These are phyloP conservation scores for Pelagia noctiluca DNA, from an alignment of 30 jellyfish, hydroid and myxozoan genomes.

Conservation along the genomic window DNA sequence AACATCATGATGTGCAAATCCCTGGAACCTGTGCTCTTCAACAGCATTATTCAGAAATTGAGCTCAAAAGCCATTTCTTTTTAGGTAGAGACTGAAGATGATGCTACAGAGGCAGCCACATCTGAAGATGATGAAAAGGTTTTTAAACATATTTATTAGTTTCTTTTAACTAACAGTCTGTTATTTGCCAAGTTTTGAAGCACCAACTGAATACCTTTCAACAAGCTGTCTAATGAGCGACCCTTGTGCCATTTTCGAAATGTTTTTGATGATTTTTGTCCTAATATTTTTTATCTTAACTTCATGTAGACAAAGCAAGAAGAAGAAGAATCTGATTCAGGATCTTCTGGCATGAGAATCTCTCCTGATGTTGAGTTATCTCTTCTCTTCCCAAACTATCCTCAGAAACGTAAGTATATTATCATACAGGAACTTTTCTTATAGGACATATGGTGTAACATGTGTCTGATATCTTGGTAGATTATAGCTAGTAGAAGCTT, in stretches of 20 bases:
- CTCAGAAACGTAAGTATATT: conserved; percentile 88
- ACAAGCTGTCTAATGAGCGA: too few species aligned
- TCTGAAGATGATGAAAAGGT: conserved; percentile 60
- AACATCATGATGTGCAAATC: background rate
- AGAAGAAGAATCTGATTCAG: conserved; percentile 79
- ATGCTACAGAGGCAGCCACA: conserved; percentile 54
- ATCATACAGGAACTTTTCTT: too few species aligned
- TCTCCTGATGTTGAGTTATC: conserved; percentile 84
- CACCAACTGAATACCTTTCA: too few species aligned
- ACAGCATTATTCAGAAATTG: background rate
- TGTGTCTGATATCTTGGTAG: too few species aligned
- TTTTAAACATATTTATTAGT: background rate
- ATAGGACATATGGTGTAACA: too few species aligned
- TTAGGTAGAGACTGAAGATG: conserved; percentile 89
- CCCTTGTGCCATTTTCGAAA: too few species aligned
- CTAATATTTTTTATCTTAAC: background rate
- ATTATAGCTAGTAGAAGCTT: too few species aligned
- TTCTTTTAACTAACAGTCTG: background rate
- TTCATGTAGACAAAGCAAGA: conserved; percentile 38
- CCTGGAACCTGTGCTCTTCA: background rate
- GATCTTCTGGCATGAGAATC: conserved; percentile 69
- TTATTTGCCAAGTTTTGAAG: too few species aligned
- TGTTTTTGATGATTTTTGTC: too few species aligned
- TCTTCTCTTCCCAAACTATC: conserved; percentile 83
- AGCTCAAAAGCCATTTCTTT: background rate